Evolutionary conservation across 2,113 vertebrate genomes (phyloP), one percentile per base, ranked within the genome.

Genomic region (Triplophysa tibetana): DNA sequence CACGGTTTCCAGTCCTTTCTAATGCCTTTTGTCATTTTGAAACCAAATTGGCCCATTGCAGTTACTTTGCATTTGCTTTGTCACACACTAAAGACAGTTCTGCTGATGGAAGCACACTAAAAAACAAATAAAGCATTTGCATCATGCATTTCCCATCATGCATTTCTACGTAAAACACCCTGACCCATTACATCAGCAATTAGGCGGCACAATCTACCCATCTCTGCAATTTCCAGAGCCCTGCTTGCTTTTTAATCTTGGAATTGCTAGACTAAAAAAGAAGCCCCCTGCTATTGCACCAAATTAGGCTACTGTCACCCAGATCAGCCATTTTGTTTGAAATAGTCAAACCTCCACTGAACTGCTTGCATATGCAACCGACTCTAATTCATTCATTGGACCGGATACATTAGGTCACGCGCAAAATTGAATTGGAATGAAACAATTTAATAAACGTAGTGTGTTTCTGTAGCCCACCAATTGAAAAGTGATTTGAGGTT

Each of bases 281-380:
- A 19, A 68, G 11, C 60, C 67, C 60, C 24, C 45, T 33, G 21
- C 14, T 65, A 41, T 54, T 68, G 72, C 79, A 66, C 75, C 79
- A 75, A 75, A 76, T 76, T n/a, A 73, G 41, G 50, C 38, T 24
- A 2, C 65, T 78, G 77, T 54, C 65, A 78, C n/a, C 24, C 58
- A 21, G 50, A 78, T 29, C 64, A 38, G 21, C 50, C 65, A 58
- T 50, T 70, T 23, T 70, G 54, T 62, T 58, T 11, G 1, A 21
- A 33, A 4, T n/a, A 73, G 60, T 80, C 54, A 54, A 65, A 80
- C 70, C 33, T 66, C 17, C 8, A 8, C 54, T 61, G 45, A 56
- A 66, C 69, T 19, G 11, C 23, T 24, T 43, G 38, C 33, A 61
- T 66, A 58, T 81, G 54, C 33, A 75, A 61, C 16, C 23, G 19